Percentiles rank a stretch among this genome's conserved stretches.
These are phyloP conservation scores for Meteorus cinctellus DNA, from an alignment of 2,888 invertebrate genomes.

Conservation along the genomic window DNA sequence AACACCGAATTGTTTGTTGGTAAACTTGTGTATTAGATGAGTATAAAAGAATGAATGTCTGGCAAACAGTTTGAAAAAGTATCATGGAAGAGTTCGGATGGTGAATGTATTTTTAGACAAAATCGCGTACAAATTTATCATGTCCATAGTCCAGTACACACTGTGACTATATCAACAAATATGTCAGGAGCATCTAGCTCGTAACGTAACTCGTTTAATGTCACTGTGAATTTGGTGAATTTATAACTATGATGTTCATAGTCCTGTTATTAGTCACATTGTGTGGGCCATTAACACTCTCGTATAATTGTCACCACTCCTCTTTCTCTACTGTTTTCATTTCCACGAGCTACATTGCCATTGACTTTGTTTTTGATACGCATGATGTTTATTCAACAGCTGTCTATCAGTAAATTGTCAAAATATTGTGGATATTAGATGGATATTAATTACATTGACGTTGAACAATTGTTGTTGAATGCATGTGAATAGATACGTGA, in stretches of 20 bases:
- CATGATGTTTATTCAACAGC: neutral
- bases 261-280: neutral
- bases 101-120: neutral
- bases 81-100: neutral
- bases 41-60: neutral
- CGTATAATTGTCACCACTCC: neutral
- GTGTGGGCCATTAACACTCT: slow-evolving; percentile 25
- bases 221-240: slow-evolving; percentile 38
- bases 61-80: neutral
- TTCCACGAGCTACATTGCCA: neutral
- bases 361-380: neutral
- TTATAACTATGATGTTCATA: slow-evolving; percentile 28
- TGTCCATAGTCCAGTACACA: neutral
- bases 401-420: slow-evolving; percentile 36
- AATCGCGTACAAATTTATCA: neutral
- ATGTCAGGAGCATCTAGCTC: slow-evolving; percentile 42
- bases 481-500: neutral
- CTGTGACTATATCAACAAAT: slow-evolving; percentile 3
- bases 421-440: slow-evolving; percentile 26
- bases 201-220: slow-evolving; percentile 40
- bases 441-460: slow-evolving; percentile 36
- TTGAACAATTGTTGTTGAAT: slow-evolving; percentile 1
- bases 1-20: neutral
- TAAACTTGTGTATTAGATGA: neutral
- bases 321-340: neutral